phyloP scores from a whole-genome alignment of 2,797 vertebrate genomes.

The Anniella stebbinsi region DNA sequence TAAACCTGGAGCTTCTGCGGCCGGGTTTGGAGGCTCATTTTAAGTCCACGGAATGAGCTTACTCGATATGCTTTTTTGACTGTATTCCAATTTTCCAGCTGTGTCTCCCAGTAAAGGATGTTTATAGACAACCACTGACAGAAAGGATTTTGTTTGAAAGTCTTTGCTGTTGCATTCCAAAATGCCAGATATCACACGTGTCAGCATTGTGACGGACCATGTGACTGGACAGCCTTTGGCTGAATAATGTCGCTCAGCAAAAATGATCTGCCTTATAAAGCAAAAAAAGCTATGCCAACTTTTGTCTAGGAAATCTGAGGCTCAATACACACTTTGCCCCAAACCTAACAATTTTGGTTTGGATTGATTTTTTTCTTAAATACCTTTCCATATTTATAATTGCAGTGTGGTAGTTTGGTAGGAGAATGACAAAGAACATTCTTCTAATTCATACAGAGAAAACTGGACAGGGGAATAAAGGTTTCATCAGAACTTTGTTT shows the following conservation, averaged over 20 bases:
- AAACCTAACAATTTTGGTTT: constrained; percentile 16
- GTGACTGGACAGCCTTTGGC: constrained; percentile 27
- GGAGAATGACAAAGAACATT: not conserved
- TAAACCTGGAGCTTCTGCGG: constrained; percentile 43
- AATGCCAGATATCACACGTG: constrained; percentile 34
- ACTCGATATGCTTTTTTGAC: constrained; percentile 42
- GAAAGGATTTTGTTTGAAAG: constrained; percentile 52
- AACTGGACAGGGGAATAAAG: constrained; percentile 7
- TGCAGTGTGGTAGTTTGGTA: constrained; percentile 11
- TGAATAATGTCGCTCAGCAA: constrained; percentile 43
- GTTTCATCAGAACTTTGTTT: too few species aligned
- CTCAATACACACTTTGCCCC: constrained; percentile 10
- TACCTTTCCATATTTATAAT: constrained; percentile 36
- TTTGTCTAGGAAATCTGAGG: constrained; percentile 5
- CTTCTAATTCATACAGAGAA: not conserved
- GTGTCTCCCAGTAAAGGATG: constrained; percentile 46
- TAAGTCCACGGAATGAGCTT: constrained; percentile 35
- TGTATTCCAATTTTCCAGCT: constrained; percentile 50
- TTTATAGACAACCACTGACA: constrained; percentile 49
- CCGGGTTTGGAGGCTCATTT: constrained; percentile 57
- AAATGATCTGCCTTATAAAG: constrained; percentile 45
- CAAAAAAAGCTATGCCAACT: constrained; percentile 40
- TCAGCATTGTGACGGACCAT: constrained; percentile 17
- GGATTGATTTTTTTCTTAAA: not conserved
- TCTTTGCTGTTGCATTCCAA: constrained; percentile 48